Conservation (phyloP, 2,888 invertebrate genomes). For the Drosophila anceps region DNA sequence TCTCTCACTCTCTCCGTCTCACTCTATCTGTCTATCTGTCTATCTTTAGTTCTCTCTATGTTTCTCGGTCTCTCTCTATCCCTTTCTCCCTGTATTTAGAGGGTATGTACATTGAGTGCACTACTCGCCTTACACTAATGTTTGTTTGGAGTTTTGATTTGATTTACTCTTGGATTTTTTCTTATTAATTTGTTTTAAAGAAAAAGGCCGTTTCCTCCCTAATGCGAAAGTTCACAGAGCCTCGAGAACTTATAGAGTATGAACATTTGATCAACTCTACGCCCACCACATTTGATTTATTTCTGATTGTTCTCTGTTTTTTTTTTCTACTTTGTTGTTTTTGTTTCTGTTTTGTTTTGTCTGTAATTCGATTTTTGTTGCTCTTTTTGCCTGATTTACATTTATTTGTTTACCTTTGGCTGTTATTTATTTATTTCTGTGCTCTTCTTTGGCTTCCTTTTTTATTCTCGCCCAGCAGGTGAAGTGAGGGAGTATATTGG, state of each 20-base stretch:
- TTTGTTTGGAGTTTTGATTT: neutral
- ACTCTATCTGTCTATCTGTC: neutral
- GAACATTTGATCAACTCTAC: constrained; percentile 22
- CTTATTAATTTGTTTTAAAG: neutral
- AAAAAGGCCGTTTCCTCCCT: neutral
- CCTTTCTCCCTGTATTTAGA: neutral
- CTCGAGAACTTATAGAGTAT: neutral
- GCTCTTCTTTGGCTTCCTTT: constrained; percentile 3
- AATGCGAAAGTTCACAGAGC: constrained; percentile 1
- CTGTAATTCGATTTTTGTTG: constrained; percentile 48
- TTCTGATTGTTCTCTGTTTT: neutral
- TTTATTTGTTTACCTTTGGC: constrained; percentile 69
- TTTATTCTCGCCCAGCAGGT: neutral
- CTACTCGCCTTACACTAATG: neutral
- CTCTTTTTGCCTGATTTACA: constrained; percentile 48
- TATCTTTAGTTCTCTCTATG: neutral
- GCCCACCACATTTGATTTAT: constrained; percentile 26
- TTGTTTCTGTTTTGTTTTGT: constrained; percentile 8
- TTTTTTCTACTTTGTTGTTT: neutral
- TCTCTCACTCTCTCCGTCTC: neutral
- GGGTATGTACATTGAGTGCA: neutral
- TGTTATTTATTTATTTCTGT: constrained; percentile 35
- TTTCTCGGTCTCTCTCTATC: no score
- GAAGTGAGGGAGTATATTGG: neutral
- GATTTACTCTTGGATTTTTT: constrained; percentile 9